Base-by-base conservation (phyloP, 2,888 invertebrate genomes). In the Bembecia ichneumoniformis region DNA sequence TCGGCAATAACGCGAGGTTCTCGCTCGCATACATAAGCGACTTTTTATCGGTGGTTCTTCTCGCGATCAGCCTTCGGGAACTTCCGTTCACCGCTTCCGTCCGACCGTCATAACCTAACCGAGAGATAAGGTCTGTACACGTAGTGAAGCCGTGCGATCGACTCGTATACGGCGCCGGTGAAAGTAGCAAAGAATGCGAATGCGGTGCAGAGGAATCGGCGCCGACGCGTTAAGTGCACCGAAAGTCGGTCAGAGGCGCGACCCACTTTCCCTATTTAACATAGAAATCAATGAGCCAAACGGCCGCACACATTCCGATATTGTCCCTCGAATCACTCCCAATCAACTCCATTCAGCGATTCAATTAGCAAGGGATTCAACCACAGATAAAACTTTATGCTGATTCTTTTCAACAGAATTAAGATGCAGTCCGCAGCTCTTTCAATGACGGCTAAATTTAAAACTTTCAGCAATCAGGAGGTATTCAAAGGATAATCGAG, bases 241-340 rank as follows among this genome's bases (percentile, higher is more conserved):
- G 54, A 49, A 56, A 50, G 52, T 51, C 60, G 56, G 58, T 57
- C 59, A 57, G 54, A 53, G 47, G 51, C 58, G 54, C 58, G 60
- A 59, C 60, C 60, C 59, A 61, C 58, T 58, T 61, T 55, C 57
- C 48, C 57, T 54, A 57, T 58, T 59, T 61, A 57, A 59, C 55
- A 61, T 57, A 56, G 54, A 57, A 61, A 61, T 47, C 55, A 72
- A 71, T 63, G 45, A 50, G 65, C 35, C 58, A 49, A n/a, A 40
- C 13, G n/a, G 40, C 2, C 13, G 40, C 40, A 5, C 40, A 40
- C 40, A 40, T 40, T 40, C 14, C 40, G 40, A 40, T 40, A 13
- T 40, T 40, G 5, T 40, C 40, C 40, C 28, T 28, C 1, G 28
- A 28, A 28, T 28, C 28, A 28, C 28, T 28, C 28, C 28, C 28